Evolutionary conservation across 2,113 vertebrate genomes (phyloP).

Genomic region (Hiodon tergisus): DNA sequence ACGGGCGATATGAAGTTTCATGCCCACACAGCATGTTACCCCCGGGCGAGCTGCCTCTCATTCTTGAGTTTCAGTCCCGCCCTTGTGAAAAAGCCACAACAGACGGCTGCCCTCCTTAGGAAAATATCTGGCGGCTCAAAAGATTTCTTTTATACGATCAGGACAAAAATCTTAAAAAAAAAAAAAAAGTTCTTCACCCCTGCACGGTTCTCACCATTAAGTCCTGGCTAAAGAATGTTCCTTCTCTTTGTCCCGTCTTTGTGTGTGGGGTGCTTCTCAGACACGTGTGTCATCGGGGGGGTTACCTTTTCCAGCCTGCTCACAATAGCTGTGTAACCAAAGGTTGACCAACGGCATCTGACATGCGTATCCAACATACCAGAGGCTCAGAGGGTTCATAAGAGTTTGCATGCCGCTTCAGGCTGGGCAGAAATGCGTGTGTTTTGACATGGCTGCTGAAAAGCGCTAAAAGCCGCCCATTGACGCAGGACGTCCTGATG

Average conservation of each 20-base stretch:
- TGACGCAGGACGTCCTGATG: too few species aligned
- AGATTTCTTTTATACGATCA: slow-evolving; percentile 50
- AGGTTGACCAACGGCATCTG: too few species aligned
- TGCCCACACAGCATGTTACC: slow-evolving; percentile 13
- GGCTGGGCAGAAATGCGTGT: too few species aligned
- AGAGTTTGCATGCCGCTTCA: too few species aligned
- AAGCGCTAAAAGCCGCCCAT: too few species aligned
- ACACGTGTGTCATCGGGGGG: not conserved
- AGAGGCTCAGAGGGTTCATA: too few species aligned
- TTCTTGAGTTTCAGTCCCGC: slow-evolving; percentile 1
- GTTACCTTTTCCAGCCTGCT: too few species aligned
- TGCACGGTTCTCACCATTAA: slow-evolving; percentile 56
- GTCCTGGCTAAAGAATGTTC: slow-evolving; percentile 37
- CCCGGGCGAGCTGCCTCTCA: not conserved
- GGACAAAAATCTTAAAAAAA: slow-evolving; percentile 30
- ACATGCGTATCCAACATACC: too few species aligned
- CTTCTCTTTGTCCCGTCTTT: slow-evolving; percentile 4
- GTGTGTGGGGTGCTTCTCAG: not conserved
- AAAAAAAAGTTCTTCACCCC: slow-evolving; percentile 60
- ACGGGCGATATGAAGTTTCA: not conserved
- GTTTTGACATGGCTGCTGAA: too few species aligned
- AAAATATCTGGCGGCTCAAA: slow-evolving; percentile 58
- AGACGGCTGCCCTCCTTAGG: slow-evolving; percentile 12
- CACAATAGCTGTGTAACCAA: too few species aligned
- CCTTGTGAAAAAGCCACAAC: not conserved